These are phyloP conservation scores for Oreohelix idahoensis DNA, from an alignment of 1,140 invertebrate species.

Conservation along the genomic window DNA sequence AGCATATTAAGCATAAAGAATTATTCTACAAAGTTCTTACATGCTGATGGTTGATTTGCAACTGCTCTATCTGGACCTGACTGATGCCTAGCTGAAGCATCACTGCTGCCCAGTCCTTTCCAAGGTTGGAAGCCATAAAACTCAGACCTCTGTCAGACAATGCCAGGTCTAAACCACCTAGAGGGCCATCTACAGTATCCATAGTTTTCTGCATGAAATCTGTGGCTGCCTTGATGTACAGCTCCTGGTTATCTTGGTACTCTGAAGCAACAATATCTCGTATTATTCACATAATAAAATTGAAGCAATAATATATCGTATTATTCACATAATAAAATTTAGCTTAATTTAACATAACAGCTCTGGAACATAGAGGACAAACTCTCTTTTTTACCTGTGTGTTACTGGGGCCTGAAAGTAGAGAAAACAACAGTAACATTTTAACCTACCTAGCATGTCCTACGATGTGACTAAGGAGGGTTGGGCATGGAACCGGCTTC, in stretches of 20 bases:
- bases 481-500: too few relatives aligned
- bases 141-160: slow-evolving; percentile 59
- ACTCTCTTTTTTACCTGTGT: too few relatives aligned
- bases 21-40: slow-evolving; percentile 4
- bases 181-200: slow-evolving; percentile 48
- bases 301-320: too few relatives aligned
- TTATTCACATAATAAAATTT: too few relatives aligned
- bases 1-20: background rate
- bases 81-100: slow-evolving; percentile 52
- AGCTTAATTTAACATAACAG: too few relatives aligned
- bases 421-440: too few relatives aligned
- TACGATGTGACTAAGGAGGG: too few relatives aligned
- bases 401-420: too few relatives aligned
- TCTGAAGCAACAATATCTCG: background rate
- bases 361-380: too few relatives aligned
- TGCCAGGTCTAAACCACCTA: slow-evolving; percentile 43
- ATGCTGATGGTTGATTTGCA: slow-evolving; percentile 57
- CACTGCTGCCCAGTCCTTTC: slow-evolving; percentile 59
- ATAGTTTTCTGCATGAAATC: slow-evolving; percentile 48
- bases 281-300: too few relatives aligned
- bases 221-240: slow-evolving; percentile 52
- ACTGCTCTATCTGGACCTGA: slow-evolving; percentile 61
- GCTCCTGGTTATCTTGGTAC: slow-evolving; percentile 45
- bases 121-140: slow-evolving; percentile 57
- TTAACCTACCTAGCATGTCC: too few relatives aligned